Evolutionary conservation across 2,797 vertebrate genomes (phyloP), one percentile per base, ranked within the genome.

Genomic region (Ibycter americanus): DNA sequence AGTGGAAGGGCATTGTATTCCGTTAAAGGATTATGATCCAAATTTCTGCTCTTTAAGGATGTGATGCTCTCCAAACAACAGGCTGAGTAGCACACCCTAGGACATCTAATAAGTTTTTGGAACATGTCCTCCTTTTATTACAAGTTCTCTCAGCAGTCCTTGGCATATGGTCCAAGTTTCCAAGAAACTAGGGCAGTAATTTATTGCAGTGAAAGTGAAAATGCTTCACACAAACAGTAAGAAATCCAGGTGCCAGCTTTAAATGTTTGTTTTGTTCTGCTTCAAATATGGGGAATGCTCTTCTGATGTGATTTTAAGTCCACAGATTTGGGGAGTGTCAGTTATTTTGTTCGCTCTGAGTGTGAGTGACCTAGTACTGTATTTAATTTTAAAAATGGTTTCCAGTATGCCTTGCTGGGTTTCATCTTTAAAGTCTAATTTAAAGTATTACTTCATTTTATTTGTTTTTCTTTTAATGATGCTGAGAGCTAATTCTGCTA

Each of bases 71-170:
- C 88, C 3, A 7, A 80, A 23, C 70, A 90, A 55, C 71, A 77
- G 59, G 46, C 90, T 49, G 71, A 65, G 55, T 84, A 81, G 73
- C 88, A 85, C 78, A 65, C 59, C 78, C 83, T 42, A 20, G 54
- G 84, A 83, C 90, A 93, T 90, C 83, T 71, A 90, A 83, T 94
- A 84, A 67, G 61, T 89, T 90, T 80, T 62, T 87, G 89, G 91
- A 94, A 87, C 32, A 3, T 34, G 21, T 89, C 38, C 38, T 72
- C 44, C 44, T 96, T 82, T 80, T 74, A 36, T 58, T 93, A 36
- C 76, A 83, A 79, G 18, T 78, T 91, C 54, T 83, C 51, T 94
- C 72, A 61, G 67, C 51, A 40, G 36, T 55, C 49, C 49, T 90
- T 77, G 36, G 46, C 31, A 32, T 54, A 17, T 73, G 42, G 49